phyloP scores from a whole-genome alignment of 2,113 vertebrate species.

The Helogale parvula region DNA sequence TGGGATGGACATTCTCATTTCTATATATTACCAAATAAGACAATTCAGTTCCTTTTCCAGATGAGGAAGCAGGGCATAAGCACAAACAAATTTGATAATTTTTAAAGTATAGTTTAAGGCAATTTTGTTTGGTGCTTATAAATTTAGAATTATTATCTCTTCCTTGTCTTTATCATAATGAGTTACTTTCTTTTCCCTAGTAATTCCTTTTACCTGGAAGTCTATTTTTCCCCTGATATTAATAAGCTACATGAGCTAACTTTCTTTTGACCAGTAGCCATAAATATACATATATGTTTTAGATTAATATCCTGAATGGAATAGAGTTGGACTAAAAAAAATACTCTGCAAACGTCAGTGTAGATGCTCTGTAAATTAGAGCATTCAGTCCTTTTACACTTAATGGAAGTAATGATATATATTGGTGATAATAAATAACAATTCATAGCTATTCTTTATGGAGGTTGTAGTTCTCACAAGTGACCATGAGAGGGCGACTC shows the following conservation, averaged over 20 bases:
- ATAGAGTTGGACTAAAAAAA: background rate
- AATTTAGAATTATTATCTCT: background rate
- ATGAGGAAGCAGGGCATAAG: background rate
- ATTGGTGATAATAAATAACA: background rate
- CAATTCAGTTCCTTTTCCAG: background rate
- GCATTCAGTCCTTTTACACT: conserved; percentile 29
- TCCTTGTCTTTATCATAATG: background rate
- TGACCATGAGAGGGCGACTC: conserved; percentile 4
- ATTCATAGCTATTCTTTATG: background rate
- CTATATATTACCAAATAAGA: background rate
- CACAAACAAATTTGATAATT: background rate
- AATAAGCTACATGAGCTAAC: background rate
- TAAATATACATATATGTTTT: background rate
- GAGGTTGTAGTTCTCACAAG: background rate
- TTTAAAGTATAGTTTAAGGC: background rate
- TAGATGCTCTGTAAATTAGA: background rate
- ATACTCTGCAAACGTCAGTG: background rate
- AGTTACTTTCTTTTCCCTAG: background rate
- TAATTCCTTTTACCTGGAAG: background rate
- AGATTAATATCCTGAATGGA: background rate
- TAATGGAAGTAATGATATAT: background rate
- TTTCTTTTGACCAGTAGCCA: background rate
- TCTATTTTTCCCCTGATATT: background rate
- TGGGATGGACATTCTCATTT: background rate
- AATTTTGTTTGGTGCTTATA: background rate